phyloP scores from a whole-genome alignment of 2,888 invertebrate genomes.

The Euzophera pinguis region DNA sequence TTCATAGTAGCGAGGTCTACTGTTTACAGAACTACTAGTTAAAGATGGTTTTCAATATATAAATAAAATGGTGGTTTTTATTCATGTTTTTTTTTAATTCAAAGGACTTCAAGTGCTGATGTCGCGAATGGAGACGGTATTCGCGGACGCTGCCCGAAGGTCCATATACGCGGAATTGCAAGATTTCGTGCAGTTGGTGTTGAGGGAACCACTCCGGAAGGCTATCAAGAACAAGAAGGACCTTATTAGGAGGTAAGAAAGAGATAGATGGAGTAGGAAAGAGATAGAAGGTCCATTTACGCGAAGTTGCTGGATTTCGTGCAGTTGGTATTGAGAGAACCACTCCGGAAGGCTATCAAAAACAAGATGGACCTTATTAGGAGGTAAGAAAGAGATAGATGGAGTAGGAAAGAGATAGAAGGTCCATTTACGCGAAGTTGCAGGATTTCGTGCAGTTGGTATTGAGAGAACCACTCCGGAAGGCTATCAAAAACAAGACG shows the following conservation, averaged over 20 bases:
- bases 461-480: constrained; percentile 82
- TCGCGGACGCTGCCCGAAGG: constrained; percentile 76
- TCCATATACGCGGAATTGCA: constrained; percentile 98
- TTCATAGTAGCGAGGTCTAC: too few relatives aligned
- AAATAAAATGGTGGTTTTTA: too few relatives aligned
- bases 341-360: constrained; percentile 95
- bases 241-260: constrained; percentile 85
- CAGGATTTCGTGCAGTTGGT: constrained; percentile 97
- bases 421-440: constrained; percentile 96
- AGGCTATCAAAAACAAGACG: too few relatives aligned
- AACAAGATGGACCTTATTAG: constrained; percentile 97
- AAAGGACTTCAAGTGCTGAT: constrained; percentile 96
- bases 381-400: constrained; percentile 59
- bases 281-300: constrained; percentile 84
- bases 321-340: constrained; percentile 85
- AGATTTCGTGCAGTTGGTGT: constrained; percentile 94
- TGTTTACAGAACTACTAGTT: too few relatives aligned
- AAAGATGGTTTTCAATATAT: too few relatives aligned
- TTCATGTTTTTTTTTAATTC: too few relatives aligned
- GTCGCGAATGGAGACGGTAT: constrained; percentile 97
- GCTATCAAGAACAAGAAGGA: constrained; percentile 99
- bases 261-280: neutral
- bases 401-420: constrained; percentile 29
- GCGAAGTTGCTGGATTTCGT: constrained; percentile 80
- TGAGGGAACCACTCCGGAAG: constrained; percentile 96